Base-by-base conservation (phyloP, 1,140 invertebrate species). In the Muscidifurax raptorellus region DNA sequence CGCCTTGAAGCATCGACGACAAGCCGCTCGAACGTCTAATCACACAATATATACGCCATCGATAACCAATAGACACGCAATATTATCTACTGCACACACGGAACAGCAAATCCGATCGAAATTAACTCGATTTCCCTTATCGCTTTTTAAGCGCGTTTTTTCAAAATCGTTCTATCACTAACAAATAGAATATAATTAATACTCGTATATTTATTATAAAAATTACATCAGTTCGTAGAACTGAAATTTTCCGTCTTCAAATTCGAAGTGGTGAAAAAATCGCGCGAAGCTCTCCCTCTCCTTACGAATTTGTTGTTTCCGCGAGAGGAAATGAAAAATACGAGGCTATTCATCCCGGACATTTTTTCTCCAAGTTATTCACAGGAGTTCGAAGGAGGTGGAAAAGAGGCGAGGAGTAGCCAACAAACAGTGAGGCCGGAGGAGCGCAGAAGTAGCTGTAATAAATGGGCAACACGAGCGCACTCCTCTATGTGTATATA, bases 1-100 rank as follows among this genome's bases (percentile, higher is more conserved):
- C 32, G 22, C 27, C 4, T 36, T 10, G 71, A 74, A 36, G 32
- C 71, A 28, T 18, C 28, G 32, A 18, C 32, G 32, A 74, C 71
- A 74, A 40, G 71, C 32, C 71, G 22, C 13, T 74, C n/a, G 71
- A 36, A 36, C 32, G 27, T 74, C 71, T 74, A 22, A n/a, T 74
- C 71, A 40, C 30, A 40, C 71, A 36, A 74, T 74, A 74, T 74
- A 74, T 69, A 69, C 67, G 28, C 12, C 13, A 69, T 69, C 67
- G 67, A 69, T 69, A 69, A 28, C 67, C 67, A 69, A 28, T 12
- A 69, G 0, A 69, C 67, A 28, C 67, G 27, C 0, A 40, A 30
- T 30, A 69, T 25, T n/a, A n/a, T n/a, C n/a, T n/a, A n/a, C 18
- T 25, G 59, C 59, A 64, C 15, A 25, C 36, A 9, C 9, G 15